A percentile compares a stretch with the other conserved stretches of the same genome.
Conservation (phyloP, 2,797 vertebrate species). For the Cetoscarus ocellatus region DNA sequence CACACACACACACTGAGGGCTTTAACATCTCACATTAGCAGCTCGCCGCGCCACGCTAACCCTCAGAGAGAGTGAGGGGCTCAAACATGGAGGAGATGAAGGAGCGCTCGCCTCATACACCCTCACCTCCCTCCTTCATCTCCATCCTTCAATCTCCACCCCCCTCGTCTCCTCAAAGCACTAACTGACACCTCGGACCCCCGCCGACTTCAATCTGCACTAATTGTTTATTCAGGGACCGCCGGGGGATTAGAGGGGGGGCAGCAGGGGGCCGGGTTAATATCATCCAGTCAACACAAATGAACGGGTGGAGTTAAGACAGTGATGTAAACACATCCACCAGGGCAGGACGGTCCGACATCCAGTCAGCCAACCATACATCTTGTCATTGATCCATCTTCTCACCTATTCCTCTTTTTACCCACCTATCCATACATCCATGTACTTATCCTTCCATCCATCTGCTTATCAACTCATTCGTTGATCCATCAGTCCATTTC, state of each 20-base stretch:
- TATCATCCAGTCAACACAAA: background rate
- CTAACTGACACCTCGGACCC: constrained; percentile 2
- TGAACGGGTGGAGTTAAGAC: background rate
- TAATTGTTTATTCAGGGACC: constrained; percentile 10
- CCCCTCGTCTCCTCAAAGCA: background rate
- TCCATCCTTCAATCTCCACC: constrained; percentile 6
- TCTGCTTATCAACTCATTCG: too few relatives aligned
- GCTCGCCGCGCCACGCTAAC: constrained; percentile 32
- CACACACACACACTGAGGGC: constrained; percentile 49
- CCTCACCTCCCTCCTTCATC: constrained; percentile 12
- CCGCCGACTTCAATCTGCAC: constrained; percentile 6
- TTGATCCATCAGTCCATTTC: too few relatives aligned
- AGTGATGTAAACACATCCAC: background rate
- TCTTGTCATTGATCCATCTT: too few relatives aligned
- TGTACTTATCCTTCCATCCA: too few relatives aligned
- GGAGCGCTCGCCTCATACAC: constrained; percentile 10
- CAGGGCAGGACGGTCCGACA: background rate
- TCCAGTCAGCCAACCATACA: too few relatives aligned
- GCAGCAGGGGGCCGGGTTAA: constrained; percentile 1
- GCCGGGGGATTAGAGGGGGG: constrained; percentile 20
- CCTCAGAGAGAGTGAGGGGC: constrained; percentile 41
- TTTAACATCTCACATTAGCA: constrained; percentile 66
- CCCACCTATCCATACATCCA: too few relatives aligned
- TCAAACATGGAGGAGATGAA: constrained; percentile 1
- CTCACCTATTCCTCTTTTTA: too few relatives aligned